Evolutionary conservation across 37 sponge, comb jelly and placozoan genomes (phyloP), one percentile per base, ranked within the genome.

Genomic region (Beroe ovata): DNA sequence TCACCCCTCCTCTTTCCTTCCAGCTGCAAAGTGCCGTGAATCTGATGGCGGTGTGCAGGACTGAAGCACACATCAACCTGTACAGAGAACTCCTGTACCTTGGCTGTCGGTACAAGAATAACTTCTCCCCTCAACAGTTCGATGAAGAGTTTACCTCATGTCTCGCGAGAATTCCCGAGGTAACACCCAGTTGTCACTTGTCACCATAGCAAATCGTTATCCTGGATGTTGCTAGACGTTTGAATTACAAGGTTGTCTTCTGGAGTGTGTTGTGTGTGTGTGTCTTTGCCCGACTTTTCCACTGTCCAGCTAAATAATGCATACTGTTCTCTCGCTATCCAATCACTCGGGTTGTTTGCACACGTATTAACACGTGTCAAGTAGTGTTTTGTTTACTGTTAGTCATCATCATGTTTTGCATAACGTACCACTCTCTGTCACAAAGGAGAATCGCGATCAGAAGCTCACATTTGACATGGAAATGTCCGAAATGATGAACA

Each of bases 21-120:
- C 69, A 66, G 69, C 36, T 66, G 36, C 69, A 66, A 66, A 66
- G 69, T 66, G 69, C 69, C 16, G 69, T 66, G 1, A 66, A 66
- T 37, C 54, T 77, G 28, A 30, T 77, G 26, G 54, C 25, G 22
- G 84, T 42, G 14, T 25, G 41, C 84, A 22, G 84, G 28, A 77
- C 42, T 4, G 54, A 39, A 20, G 84, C 41, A n/a, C 84, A 77
- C 22, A 40, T 77, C 1, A 77, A 77, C 38, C 22, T 77, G 54
- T 77, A 77, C 84, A 22, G 84, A 6, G 84, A 77, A 29, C 38
- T 77, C 28, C 54, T 77, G 14, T 42, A 42, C 28, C 54, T 77
- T 25, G 84, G 84, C 14, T 77, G 84, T 26, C 20, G 84, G 26
- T 77, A 77, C 47, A 77, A 77, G 47, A 77, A 77, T 54, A 42